phyloP scores from a whole-genome alignment of 2,797 vertebrate species.

The Neosilurus mollespiculum region DNA sequence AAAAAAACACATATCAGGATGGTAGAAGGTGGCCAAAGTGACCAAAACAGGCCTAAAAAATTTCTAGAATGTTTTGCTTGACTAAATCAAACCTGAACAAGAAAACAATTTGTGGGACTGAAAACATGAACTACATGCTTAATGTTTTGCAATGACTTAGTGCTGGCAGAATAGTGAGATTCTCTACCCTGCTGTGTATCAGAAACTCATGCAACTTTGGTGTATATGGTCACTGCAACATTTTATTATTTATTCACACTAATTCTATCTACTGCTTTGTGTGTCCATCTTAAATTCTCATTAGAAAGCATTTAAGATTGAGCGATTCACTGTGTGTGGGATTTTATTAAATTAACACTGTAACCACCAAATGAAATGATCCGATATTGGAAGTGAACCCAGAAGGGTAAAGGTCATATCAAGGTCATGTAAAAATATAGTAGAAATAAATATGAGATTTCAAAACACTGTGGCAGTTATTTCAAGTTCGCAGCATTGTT shows the following conservation, averaged over 20 bases:
- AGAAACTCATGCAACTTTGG: neutral
- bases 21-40: neutral
- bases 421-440: neutral
- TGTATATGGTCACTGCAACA: neutral
- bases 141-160: slow-evolving; percentile 20
- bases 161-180: slow-evolving; percentile 27
- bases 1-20: neutral
- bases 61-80: slow-evolving; percentile 17
- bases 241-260: neutral
- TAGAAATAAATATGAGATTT: neutral
- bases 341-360: neutral
- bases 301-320: neutral
- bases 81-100: slow-evolving; percentile 27
- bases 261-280: too few species aligned
- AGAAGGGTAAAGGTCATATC: neutral
- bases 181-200: neutral
- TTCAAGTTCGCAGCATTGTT: neutral
- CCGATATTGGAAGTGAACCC: neutral
- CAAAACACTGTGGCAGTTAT: neutral
- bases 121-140: slow-evolving; percentile 26
- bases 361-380: neutral
- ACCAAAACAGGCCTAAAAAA: neutral
- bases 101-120: slow-evolving; percentile 24
- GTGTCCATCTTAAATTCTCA: neutral
- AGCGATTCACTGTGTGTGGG: neutral